Evolutionary conservation across 2,888 invertebrate species (phyloP).

Genomic region (Pseudococcus viburni): DNA sequence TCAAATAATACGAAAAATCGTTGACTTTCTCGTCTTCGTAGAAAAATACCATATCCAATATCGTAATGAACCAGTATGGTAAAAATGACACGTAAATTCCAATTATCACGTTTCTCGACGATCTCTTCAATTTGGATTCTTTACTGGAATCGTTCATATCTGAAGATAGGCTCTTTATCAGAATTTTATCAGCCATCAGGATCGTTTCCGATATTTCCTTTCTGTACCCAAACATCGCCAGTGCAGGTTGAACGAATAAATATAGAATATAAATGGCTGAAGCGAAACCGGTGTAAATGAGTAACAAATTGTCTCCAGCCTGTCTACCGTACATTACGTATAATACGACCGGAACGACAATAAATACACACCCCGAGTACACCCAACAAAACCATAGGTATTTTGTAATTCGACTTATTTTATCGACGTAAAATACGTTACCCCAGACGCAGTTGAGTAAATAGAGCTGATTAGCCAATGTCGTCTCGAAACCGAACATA

Average conservation of each 20-base stretch:
- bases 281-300: background rate
- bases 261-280: background rate
- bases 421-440: background rate
- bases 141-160: no score
- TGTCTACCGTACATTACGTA: background rate
- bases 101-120: background rate
- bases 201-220: background rate
- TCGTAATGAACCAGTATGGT: background rate
- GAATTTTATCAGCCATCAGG: background rate
- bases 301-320: background rate
- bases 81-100: background rate
- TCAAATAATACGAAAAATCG: background rate
- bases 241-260: background rate
- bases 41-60: background rate
- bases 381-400: background rate
- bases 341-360: background rate
- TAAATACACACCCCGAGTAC: background rate
- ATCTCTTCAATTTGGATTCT: no score
- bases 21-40: slow-evolving; percentile 2
- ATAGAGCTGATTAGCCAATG: background rate
- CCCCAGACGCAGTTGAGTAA: background rate
- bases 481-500: background rate
- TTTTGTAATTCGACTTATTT: background rate
- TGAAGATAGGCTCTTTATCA: background rate
- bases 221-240: background rate